Evolutionary conservation across 2,888 invertebrate species (phyloP), one percentile per base, ranked within the genome.

Genomic region (Opisthograptis luteolata): DNA sequence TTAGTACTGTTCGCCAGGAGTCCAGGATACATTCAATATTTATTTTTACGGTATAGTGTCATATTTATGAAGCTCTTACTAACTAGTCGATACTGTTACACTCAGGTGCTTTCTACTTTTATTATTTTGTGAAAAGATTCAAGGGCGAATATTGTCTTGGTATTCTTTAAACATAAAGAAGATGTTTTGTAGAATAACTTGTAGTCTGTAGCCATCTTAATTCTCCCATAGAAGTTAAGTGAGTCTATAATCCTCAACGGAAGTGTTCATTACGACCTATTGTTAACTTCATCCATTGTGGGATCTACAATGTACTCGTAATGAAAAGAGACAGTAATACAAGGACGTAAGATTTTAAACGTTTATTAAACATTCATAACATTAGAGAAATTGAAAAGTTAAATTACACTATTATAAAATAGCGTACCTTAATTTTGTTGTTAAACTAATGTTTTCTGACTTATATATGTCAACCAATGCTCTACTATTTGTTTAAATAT

Each of bases 31-130:
- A 40, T 36, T 40, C 36, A 52, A 63, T 73, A 68, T 79, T 79
- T 75, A 68, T 69, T 71, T 75, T 76, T 62, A 66, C 79, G 61
- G 55, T 54, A 45, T 58, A 57, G 72, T 81, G 80, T 73, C 62
- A 81, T 64, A 75, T 80, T 79, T 79, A 66, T 73, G 68, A 60
- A 60, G 60, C 45, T 56, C 58, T 53, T 68, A 65, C 66, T 69
- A 76, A 69, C 64, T 64, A 60, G 60, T 19, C 9, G 20, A 34
- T 32, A 50, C 25, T 44, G 43, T 32, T 43, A 25, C 10, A 17
- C 30, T 10, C 15, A 15, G 22, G 12, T 27, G 17, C 22, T 44
- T 35, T 45, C 17, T 36, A 35, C 24, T 37, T 39, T 27, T 40
- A 34, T 27, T 40, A 34, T 27, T 35, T 9, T 32, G 32, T 32